Evolutionary conservation across 2,888 invertebrate species (phyloP).

Genomic region (Chouioia cunea): DNA sequence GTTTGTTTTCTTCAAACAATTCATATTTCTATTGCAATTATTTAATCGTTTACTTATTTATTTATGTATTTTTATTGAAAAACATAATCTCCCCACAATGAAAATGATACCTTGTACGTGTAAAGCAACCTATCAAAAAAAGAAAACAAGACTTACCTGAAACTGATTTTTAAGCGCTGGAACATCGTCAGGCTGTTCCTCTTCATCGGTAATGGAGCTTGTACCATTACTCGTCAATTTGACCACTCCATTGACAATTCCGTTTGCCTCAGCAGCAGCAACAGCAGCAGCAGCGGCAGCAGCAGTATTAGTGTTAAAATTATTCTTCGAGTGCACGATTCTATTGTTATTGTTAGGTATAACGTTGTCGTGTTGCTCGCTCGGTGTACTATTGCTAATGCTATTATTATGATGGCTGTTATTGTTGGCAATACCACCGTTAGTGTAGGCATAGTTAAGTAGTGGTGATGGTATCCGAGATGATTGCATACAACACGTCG

Average conservation of each 20-base stretch:
- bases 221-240: slow-evolving; percentile 4
- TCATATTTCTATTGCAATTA: neutral
- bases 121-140: no score
- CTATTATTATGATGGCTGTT: slow-evolving; percentile 38
- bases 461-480: neutral
- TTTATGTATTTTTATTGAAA: no score
- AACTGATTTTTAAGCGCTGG: slow-evolving; percentile 43
- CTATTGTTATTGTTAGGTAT: slow-evolving; percentile 36
- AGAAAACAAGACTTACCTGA: slow-evolving; percentile 40
- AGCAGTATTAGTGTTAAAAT: slow-evolving; percentile 25
- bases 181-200: slow-evolving; percentile 38
- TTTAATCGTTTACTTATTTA: neutral
- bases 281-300: neutral
- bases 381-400: no score
- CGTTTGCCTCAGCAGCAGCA: neutral
- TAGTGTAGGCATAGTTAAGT: slow-evolving; percentile 53
- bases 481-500: slow-evolving; percentile 13
- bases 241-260: neutral
- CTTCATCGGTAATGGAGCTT: slow-evolving; percentile 26
- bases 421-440: slow-evolving; percentile 51
- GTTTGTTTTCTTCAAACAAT: no score
- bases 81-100: no score
- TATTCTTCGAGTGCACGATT: slow-evolving; percentile 57
- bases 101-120: no score
- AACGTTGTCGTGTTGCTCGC: no score